A percentile compares a stretch with the other conserved stretches of the same genome.
These are phyloP conservation scores for Meloidogyne exigua DNA, from an alignment of 1,140 invertebrate species.

Conservation along the genomic window DNA sequence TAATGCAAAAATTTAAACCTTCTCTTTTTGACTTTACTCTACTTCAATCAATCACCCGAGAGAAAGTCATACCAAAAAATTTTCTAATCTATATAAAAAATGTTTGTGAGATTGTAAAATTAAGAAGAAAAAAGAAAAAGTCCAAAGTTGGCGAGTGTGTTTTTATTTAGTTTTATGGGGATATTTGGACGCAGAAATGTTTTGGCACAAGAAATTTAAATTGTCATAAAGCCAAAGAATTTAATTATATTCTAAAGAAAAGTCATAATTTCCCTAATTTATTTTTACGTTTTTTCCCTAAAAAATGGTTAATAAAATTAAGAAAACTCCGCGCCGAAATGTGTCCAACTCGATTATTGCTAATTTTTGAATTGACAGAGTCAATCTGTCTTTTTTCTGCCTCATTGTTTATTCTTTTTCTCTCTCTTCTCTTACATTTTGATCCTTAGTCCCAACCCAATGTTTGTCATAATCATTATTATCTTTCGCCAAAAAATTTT, in stretches of 20 bases:
- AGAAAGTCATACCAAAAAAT: neutral
- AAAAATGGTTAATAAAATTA: too few relatives aligned
- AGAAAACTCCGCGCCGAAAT: neutral
- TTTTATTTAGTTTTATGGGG: neutral
- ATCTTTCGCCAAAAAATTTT: conserved; percentile 4
- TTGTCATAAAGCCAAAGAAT: too few relatives aligned
- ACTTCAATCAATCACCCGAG: neutral
- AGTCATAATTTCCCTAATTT: too few relatives aligned
- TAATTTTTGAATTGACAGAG: neutral
- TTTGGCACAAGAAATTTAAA: neutral
- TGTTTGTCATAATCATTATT: neutral
- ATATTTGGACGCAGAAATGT: neutral
- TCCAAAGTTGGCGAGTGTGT: neutral
- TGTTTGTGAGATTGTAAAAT: conserved; percentile 1
- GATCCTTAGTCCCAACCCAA: neutral
- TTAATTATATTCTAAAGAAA: too few relatives aligned
- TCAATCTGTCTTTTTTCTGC: neutral
- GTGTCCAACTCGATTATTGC: neutral
- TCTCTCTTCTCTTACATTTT: neutral
- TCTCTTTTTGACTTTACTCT: neutral
- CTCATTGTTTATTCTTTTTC: neutral
- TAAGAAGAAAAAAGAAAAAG: neutral
- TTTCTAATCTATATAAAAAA: neutral
- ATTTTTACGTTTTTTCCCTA: too few relatives aligned
- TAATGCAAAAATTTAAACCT: neutral